Evolutionary conservation across 2,797 vertebrate species (phyloP).

Genomic region (Pipistrellus pygmaeus): DNA sequence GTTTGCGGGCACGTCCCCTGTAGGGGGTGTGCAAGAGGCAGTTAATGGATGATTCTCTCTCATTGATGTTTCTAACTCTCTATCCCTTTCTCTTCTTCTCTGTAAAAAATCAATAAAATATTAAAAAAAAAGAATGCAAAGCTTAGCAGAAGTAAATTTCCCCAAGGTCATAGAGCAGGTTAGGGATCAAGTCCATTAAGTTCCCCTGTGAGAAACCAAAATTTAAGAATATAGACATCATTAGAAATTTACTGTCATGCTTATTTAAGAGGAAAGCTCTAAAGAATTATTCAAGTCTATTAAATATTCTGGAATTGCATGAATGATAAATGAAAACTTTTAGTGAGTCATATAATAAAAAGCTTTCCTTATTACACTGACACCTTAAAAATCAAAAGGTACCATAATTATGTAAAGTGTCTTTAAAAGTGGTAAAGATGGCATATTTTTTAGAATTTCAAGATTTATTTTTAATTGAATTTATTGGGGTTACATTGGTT

Average conservation of each 20-base stretch:
- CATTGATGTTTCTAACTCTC: too few relatives aligned
- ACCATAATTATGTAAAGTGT: slow-evolving; percentile 49
- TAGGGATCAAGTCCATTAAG: slow-evolving; percentile 4
- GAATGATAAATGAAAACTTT: slow-evolving; percentile 71
- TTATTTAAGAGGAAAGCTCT: slow-evolving; percentile 63
- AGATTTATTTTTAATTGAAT: not conserved
- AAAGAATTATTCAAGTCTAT: slow-evolving; percentile 57
- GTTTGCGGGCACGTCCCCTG: too few relatives aligned
- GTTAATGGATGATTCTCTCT: too few relatives aligned
- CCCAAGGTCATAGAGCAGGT: not conserved
- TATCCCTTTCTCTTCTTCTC: too few relatives aligned
- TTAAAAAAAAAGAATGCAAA: not conserved
- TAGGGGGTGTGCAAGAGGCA: too few relatives aligned
- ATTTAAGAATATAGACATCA: slow-evolving; percentile 29
- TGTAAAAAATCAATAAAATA: too few relatives aligned
- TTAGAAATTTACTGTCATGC: slow-evolving; percentile 53
- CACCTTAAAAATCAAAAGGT: slow-evolving; percentile 49
- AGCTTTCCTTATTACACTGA: slow-evolving; percentile 47
- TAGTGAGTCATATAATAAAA: slow-evolving; percentile 66
- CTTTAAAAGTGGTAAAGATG: slow-evolving; percentile 57
- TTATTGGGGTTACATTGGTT: not conserved
- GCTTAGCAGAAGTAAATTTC: not conserved
- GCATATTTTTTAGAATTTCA: not conserved
- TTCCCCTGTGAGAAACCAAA: slow-evolving; percentile 43
- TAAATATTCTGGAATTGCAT: slow-evolving; percentile 71